Percentiles rank a stretch among this genome's conserved stretches.
Conservation (phyloP, 1,140 invertebrate genomes). For the Eciton burchellii region DNA sequence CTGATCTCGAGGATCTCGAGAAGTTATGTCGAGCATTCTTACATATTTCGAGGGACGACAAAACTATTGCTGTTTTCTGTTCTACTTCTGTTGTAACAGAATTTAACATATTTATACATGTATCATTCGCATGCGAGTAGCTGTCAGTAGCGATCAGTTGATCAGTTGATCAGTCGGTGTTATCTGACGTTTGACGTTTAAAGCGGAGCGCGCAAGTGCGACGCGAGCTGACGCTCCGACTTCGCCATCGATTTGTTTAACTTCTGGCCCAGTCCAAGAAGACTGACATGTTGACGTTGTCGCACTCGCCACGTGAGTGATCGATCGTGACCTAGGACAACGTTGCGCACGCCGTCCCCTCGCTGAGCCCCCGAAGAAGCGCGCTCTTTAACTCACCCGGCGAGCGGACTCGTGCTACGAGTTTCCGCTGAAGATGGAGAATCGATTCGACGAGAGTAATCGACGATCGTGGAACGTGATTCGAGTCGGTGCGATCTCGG, state of each 20-base stretch:
- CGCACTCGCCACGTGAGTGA: slow-evolving; percentile 56
- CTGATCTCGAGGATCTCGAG: slow-evolving; percentile 11
- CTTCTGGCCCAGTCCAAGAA: slow-evolving; percentile 15
- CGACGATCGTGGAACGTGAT: not conserved
- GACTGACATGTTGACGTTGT: slow-evolving; percentile 34
- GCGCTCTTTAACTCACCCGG: not conserved
- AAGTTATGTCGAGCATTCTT: slow-evolving; percentile 15
- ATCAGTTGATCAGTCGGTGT: not conserved
- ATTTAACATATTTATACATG: slow-evolving; percentile 4
- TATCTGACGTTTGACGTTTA: not conserved
- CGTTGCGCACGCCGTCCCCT: slow-evolving; percentile 26
- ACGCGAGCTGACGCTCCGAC: slow-evolving; percentile 14
- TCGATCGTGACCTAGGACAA: slow-evolving; percentile 61
- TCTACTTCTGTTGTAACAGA: not conserved
- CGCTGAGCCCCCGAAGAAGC: not conserved
- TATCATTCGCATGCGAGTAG: not conserved
- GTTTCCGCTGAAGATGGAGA: not conserved
- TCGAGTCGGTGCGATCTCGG: not conserved
- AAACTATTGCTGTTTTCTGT: not conserved
- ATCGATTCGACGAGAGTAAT: slow-evolving; percentile 25
- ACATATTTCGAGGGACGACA: not conserved
- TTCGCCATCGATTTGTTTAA: slow-evolving; percentile 24
- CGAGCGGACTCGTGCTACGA: not conserved
- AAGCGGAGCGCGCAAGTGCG: slow-evolving; percentile 11
- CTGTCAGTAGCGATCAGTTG: not conserved